Percentiles rank a stretch among this genome's conserved stretches.
phyloP scores from a whole-genome alignment of 2,113 vertebrate genomes.

The Regulus satrapa region DNA sequence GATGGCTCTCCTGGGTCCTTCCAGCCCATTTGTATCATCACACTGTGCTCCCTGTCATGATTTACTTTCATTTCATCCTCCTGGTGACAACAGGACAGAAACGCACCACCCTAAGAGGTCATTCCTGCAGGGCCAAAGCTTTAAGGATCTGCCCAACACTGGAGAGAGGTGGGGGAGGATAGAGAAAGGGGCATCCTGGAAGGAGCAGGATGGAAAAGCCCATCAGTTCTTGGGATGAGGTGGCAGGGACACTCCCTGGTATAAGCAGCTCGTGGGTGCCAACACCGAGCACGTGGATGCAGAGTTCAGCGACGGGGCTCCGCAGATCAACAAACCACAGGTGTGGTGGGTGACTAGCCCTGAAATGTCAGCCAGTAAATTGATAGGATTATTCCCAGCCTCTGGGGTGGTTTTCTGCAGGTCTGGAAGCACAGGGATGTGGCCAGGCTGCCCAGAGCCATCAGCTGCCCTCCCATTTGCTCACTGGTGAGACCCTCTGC shows the following conservation, averaged over 20 bases:
- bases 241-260: background rate
- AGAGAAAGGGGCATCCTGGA: background rate
- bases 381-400: background rate
- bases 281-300: accelerated
- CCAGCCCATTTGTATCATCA: background rate
- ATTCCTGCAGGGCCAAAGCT: background rate
- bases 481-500: background rate
- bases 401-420: background rate
- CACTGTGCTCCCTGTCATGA: background rate
- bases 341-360: background rate
- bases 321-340: background rate
- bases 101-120: background rate
- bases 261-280: background rate
- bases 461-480: background rate
- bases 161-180: background rate
- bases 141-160: background rate
- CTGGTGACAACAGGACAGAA: background rate
- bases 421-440: background rate
- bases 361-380: background rate
- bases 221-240: accelerated
- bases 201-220: background rate
- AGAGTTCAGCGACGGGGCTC: background rate
- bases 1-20: background rate
- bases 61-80: background rate
- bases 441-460: background rate